Conservation (phyloP, 2,888 invertebrate genomes). For the Ashinkailepas kermadecensis region DNA sequence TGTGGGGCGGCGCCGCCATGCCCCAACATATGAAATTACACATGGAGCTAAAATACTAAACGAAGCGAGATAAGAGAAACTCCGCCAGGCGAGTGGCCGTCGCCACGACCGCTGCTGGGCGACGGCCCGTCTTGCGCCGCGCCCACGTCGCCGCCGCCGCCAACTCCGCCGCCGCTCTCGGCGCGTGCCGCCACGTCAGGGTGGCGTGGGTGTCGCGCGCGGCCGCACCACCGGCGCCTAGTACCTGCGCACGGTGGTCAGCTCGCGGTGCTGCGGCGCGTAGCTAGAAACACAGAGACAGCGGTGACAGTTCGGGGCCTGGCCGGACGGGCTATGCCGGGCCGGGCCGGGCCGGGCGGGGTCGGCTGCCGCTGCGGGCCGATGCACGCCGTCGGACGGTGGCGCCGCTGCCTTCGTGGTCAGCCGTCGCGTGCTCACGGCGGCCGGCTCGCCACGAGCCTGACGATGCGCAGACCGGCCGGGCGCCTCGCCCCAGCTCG, state of each 20-base stretch:
- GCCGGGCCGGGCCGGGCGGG: neutral
- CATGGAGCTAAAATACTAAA: slow-evolving; percentile 2
- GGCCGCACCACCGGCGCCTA: neutral
- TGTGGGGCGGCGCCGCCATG: slow-evolving; percentile 14
- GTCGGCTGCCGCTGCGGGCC: neutral
- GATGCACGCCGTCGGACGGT: neutral
- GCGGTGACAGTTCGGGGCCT: neutral
- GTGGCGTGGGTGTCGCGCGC: neutral
- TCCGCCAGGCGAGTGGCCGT: neutral
- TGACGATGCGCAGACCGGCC: no score
- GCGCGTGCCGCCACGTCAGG: neutral
- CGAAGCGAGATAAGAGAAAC: neutral
- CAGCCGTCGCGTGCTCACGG: no score
- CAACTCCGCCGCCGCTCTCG: neutral
- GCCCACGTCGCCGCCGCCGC: neutral
- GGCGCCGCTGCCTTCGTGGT: no score
- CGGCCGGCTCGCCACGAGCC: no score
- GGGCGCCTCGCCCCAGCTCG: no score
- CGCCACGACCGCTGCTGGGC: neutral
- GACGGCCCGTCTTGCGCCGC: neutral
- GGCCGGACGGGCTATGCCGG: neutral
- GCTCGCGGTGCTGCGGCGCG: slow-evolving; percentile 21
- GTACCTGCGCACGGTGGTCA: slow-evolving; percentile 18
- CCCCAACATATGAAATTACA: neutral
- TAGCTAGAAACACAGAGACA: slow-evolving; percentile 18